phyloP scores from a whole-genome alignment of 1,140 invertebrate genomes.

The Cydia splendana region DNA sequence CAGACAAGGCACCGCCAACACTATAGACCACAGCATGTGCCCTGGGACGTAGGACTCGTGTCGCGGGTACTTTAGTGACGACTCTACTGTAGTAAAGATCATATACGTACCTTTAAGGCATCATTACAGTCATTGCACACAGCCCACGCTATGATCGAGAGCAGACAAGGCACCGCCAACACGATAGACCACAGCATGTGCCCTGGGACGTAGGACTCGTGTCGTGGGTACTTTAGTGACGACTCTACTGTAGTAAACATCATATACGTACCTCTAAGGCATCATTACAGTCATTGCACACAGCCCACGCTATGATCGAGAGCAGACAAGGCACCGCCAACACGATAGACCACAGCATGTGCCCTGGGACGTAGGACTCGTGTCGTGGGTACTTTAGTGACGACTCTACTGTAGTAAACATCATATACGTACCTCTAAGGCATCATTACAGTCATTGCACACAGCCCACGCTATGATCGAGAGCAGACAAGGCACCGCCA shows the following conservation, averaged over 20 bases:
- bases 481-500: slow-evolving; percentile 82
- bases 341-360: slow-evolving; percentile 84
- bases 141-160: slow-evolving; percentile 82
- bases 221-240: slow-evolving; percentile 88
- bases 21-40: too few species aligned
- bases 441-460: slow-evolving; percentile 83
- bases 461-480: slow-evolving; percentile 81
- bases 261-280: slow-evolving; percentile 80
- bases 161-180: slow-evolving; percentile 81
- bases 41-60: too few species aligned
- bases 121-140: slow-evolving; percentile 83
- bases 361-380: slow-evolving; percentile 85
- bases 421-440: slow-evolving; percentile 80
- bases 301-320: slow-evolving; percentile 81
- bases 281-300: slow-evolving; percentile 83
- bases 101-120: slow-evolving; percentile 80
- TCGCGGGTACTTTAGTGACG: too few species aligned
- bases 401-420: slow-evolving; percentile 84
- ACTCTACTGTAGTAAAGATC: slow-evolving; percentile 59
- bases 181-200: slow-evolving; percentile 84
- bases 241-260: not conserved
- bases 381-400: slow-evolving; percentile 89
- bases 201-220: slow-evolving; percentile 85
- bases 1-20: slow-evolving; percentile 82
- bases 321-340: slow-evolving; percentile 83